These are phyloP conservation scores for Hermaeophaga mercurialis DNA, from an alignment of 2,888 invertebrate species.

Conservation along the genomic window DNA sequence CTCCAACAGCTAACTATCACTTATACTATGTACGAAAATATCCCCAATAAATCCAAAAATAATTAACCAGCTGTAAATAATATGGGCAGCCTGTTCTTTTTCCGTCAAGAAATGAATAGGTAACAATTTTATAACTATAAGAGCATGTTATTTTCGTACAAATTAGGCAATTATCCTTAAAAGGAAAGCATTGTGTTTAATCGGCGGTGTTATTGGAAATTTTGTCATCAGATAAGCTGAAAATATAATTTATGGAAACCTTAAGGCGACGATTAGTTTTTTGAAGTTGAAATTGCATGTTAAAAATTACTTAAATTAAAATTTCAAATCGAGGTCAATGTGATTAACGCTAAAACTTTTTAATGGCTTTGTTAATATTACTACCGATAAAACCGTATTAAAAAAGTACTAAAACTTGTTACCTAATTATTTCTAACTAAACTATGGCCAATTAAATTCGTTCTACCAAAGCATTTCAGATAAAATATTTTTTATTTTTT, in stretches of 20 bases:
- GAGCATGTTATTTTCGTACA: constrained; percentile 35
- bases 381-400: background rate
- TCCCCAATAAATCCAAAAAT: constrained; percentile 29
- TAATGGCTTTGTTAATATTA: constrained; percentile 8
- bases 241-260: constrained; percentile 41
- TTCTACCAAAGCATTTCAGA: too few species aligned
- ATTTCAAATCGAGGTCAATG: constrained; percentile 41
- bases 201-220: constrained; percentile 41
- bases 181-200: constrained; percentile 38
- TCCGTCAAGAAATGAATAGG: constrained; percentile 31
- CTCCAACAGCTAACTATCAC: too few species aligned
- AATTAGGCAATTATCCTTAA: constrained; percentile 38
- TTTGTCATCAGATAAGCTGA: constrained; percentile 38
- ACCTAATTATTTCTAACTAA: background rate
- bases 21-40: constrained; percentile 8
- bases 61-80: constrained; percentile 33
- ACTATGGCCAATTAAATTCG: background rate
- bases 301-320: constrained; percentile 44
- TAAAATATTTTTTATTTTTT: too few species aligned
- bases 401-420: constrained; percentile 1
- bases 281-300: constrained; percentile 47
- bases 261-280: constrained; percentile 40
- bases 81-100: constrained; percentile 24
- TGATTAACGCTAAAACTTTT: constrained; percentile 32
- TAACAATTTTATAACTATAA: constrained; percentile 35